A percentile compares a stretch with the other conserved stretches of the same genome.
Evolutionary conservation across 2,888 invertebrate species (phyloP).

Genomic region (Zele albiditarsus): DNA sequence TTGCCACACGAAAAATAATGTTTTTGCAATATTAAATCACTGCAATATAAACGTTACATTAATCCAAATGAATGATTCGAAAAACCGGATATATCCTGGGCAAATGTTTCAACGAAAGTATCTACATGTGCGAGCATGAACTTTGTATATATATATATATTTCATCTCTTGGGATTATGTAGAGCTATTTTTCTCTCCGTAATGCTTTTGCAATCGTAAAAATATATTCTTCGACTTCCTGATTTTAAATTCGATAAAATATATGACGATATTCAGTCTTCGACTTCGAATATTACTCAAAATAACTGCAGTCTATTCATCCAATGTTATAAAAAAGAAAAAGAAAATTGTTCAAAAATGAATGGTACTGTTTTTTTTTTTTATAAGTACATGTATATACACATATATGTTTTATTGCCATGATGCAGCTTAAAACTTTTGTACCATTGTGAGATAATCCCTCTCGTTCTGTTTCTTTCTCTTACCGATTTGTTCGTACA

Average conservation of each 20-base stretch:
- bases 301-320: neutral
- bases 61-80: neutral
- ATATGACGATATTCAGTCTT: neutral
- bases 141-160: neutral
- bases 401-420: neutral
- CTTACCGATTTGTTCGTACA: constrained; percentile 13
- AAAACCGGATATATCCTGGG: neutral
- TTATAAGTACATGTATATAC: neutral
- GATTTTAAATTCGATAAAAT: constrained; percentile 12
- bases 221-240: constrained; percentile 12
- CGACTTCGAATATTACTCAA: neutral
- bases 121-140: neutral
- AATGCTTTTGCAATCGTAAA: constrained; percentile 19
- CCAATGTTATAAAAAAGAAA: neutral
- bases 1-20: neutral
- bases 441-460: constrained; percentile 14
- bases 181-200: constrained; percentile 4
- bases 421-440: neutral
- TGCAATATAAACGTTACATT: neutral
- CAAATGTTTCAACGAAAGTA: neutral
- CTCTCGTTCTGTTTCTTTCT: neutral
- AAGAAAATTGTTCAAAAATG: neutral
- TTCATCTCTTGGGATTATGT: neutral
- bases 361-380: neutral
- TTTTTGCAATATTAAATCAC: neutral